Evolutionary conservation across 2,888 invertebrate species (phyloP), one percentile per base, ranked within the genome.

Genomic region (Noctuana brunneofusca): DNA sequence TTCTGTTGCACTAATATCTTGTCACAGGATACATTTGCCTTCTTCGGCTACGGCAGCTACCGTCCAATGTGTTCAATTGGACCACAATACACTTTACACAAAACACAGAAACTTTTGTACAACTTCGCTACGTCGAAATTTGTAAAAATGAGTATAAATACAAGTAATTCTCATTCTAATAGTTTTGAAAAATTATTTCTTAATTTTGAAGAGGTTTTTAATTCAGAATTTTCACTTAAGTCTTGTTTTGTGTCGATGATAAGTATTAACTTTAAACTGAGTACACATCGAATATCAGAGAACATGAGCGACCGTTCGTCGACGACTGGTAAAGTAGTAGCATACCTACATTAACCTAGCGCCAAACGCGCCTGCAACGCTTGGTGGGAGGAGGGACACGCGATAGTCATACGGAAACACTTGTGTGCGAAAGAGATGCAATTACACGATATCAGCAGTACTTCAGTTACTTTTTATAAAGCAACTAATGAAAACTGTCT

Each of bases 321-420:
- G 83, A 75, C 83, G 84, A 87, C 87, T 89, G 86, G 80, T 80
- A 76, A 71, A 81, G 77, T 82, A 79, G 79, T 82, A 83, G 76
- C 80, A 80, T 84, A 83, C 79, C 74, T 69, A 74, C 70, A 69
- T 66, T 64, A 68, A 67, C 68, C 70, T 79, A 80, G 78, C 80
- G 75, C 73, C 78, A 78, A 77, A 72, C 76, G 79, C 74, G 78
- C 73, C 76, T 75, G 75, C 76, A 77, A 70, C 75, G 64, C 64
- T 68, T 83, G 82, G 89, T 88, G 86, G 89, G 89, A 86, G 89
- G 84, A 77, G 79, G 71, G 71, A 73, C 60, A 70, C 68, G 87
- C 75, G 81, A 89, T 71, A 76, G 77, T 76, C 65, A 81, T 84
- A 87, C 67, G 67, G 70, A 70, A 68, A 64, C 68, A 63, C 65